A percentile compares a stretch with the other conserved stretches of the same genome.
phyloP scores from a whole-genome alignment of 2,797 vertebrate genomes.

The Parotocinclus haroldoi region DNA sequence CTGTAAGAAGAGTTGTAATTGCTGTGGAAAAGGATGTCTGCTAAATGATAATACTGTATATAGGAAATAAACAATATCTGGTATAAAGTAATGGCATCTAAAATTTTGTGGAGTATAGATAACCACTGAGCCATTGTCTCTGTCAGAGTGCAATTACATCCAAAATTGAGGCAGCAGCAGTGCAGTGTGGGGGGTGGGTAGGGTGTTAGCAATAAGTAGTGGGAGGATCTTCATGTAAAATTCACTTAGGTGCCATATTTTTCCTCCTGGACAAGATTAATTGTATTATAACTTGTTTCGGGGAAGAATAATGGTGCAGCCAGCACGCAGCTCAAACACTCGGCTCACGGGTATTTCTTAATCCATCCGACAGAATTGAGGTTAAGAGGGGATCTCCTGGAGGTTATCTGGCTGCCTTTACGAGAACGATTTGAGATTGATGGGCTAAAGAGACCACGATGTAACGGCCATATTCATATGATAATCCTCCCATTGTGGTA shows the following conservation, averaged over 20 bases:
- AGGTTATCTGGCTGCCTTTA: slow-evolving; percentile 74
- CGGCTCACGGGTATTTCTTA: slow-evolving; percentile 71
- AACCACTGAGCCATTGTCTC: slow-evolving; percentile 47
- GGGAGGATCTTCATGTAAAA: slow-evolving; percentile 80
- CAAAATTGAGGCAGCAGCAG: slow-evolving; percentile 49
- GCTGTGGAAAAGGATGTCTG: too few species aligned
- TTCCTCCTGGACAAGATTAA: slow-evolving; percentile 75
- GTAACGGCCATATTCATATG: slow-evolving; percentile 79
- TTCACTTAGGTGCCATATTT: slow-evolving; percentile 81
- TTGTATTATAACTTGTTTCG: slow-evolving; percentile 76
- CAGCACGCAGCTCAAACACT: slow-evolving; percentile 50
- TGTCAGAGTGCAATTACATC: slow-evolving; percentile 57
- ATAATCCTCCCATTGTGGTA: slow-evolving; percentile 76
- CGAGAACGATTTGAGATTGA: slow-evolving; percentile 74
- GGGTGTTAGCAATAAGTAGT: slow-evolving; percentile 57
- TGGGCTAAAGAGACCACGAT: slow-evolving; percentile 74
- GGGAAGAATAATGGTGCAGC: slow-evolving; percentile 65
- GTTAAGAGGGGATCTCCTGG: slow-evolving; percentile 85
- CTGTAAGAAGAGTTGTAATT: too few species aligned
- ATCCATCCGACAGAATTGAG: slow-evolving; percentile 84
- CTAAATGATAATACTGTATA: too few species aligned
- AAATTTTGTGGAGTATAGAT: too few species aligned
- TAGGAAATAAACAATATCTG: too few species aligned
- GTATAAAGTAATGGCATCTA: neutral
- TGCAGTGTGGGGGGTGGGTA: slow-evolving; percentile 21